These are phyloP conservation scores for Oithona nana DNA, from an alignment of 2,888 invertebrate genomes.

Conservation along the genomic window DNA sequence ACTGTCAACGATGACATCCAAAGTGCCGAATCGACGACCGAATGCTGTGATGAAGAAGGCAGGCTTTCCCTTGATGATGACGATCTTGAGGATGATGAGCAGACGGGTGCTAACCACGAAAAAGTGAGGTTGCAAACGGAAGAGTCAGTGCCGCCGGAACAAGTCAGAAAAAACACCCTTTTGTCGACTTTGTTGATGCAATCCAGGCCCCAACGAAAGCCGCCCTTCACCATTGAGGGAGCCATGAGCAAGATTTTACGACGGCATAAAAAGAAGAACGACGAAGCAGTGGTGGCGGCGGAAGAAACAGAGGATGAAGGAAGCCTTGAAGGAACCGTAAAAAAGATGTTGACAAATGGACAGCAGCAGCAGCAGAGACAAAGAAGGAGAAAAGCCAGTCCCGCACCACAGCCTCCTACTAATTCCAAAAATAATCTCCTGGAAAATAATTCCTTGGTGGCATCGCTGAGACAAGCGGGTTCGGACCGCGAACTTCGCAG, in stretches of 20 bases:
- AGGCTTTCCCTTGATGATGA: background rate
- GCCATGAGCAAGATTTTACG: conserved; percentile 3
- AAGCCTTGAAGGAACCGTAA: background rate
- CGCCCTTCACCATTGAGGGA: conserved; percentile 13
- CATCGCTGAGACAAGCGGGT: background rate
- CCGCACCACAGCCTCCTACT: background rate
- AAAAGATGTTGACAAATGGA: background rate
- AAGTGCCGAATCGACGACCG: background rate
- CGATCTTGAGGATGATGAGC: too few relatives aligned
- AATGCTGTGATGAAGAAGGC: background rate
- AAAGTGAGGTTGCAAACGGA: background rate
- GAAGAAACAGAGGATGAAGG: too few relatives aligned
- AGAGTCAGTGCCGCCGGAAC: background rate
- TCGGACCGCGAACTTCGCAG: background rate
- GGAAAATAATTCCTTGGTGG: background rate
- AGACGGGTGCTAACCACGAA: background rate
- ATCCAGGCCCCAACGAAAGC: background rate
- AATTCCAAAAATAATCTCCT: background rate
- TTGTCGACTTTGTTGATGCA: background rate
- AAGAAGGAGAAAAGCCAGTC: background rate
- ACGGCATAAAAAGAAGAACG: background rate
- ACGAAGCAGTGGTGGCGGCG: background rate
- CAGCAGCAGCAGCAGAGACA: background rate
- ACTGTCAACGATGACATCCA: background rate
- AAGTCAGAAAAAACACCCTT: background rate